Base-by-base conservation (phyloP, 92 coral and sea anemone species). In the Phenganax stokvisi region DNA sequence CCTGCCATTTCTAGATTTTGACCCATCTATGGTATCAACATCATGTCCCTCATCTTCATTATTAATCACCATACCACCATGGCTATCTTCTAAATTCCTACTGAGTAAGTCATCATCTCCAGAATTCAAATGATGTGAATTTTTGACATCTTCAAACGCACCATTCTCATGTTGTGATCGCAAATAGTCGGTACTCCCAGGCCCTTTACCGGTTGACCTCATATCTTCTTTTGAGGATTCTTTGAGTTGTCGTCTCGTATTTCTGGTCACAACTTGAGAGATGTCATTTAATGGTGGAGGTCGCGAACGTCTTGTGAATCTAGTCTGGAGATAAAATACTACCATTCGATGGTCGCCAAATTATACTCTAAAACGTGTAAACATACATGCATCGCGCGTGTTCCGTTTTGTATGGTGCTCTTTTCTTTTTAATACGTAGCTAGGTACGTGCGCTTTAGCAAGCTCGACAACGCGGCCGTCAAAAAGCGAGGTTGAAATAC, bases 241-340 rank as follows among this genome's bases (percentile, higher is more conserved):
- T 11, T 13, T 59, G 28, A 37, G 55, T 3, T 67, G 56, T 12
- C 28, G 29, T 28, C 69, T 64, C 30, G 81, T 12, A n/a, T 77
- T 77, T n/a, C 71, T 60, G 12, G 81, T 77, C 6, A 62, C 59
- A 29, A 77, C 62, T 54, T 77, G 81, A n/a, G 81, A 57, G 10
- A 60, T n/a, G 30, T 77, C 81, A 4, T 60, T 31, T 10, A 79
- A 51, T 12, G 57, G 70, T 51, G 65, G 15, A 8, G 83, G 74
- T 56, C 68, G 74, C 2, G 83, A 62, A 52, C 62, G 89, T 69
- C 87, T 90, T 66, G 87, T 90, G 61, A 89, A 88, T 57, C 94
- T 85, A 9, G 91, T 90, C 94, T 90, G 80, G 76, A 86, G 75
- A 57, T 63, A 73, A 84, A 84, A 51, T 10, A 55, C 7, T 51